A percentile compares a stretch with the other conserved stretches of the same genome.
These are phyloP conservation scores for Dermatophagoides farinae DNA, from an alignment of 1,140 invertebrate genomes.

Conservation along the genomic window DNA sequence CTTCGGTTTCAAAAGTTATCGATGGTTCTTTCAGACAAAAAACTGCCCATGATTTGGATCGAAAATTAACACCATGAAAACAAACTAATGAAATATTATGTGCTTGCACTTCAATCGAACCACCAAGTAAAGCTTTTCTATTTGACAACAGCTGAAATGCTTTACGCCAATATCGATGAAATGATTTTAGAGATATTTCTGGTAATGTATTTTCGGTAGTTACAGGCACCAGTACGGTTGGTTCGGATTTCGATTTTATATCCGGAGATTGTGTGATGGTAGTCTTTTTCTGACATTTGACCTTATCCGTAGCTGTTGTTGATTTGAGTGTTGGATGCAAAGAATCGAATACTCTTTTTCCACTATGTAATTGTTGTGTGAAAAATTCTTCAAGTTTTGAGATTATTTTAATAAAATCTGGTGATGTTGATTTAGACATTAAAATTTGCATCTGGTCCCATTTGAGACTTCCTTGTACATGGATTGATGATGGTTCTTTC, in stretches of 20 bases:
- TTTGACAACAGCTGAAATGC: slow-evolving; percentile 49
- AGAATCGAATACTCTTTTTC: slow-evolving; percentile 66
- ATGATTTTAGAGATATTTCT: slow-evolving; percentile 28
- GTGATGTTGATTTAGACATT: slow-evolving; percentile 86
- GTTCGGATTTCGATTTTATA: background rate
- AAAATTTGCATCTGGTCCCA: slow-evolving; percentile 92
- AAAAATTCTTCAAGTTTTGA: slow-evolving; percentile 92
- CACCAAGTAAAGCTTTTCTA: slow-evolving; percentile 56
- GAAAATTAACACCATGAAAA: slow-evolving; percentile 93
- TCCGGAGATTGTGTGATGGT: background rate
- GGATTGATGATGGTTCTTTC: slow-evolving; percentile 56
- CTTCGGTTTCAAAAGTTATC: slow-evolving; percentile 85
- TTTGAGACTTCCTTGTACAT: slow-evolving; percentile 69
- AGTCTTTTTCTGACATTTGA: background rate
- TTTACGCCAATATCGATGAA: slow-evolving; percentile 80
- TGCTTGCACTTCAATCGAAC: slow-evolving; percentile 71
- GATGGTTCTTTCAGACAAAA: slow-evolving; percentile 83
- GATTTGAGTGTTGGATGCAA: slow-evolving; percentile 33
- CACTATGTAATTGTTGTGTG: slow-evolving; percentile 78
- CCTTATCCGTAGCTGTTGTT: no score
- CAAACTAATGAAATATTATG: slow-evolving; percentile 79
- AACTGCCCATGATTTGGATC: slow-evolving; percentile 84
- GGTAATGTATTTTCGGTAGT: background rate
- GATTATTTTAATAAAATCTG: slow-evolving; percentile 87
- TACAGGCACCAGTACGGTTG: background rate